These are phyloP conservation scores for Pseudopleuronectes americanus DNA, from an alignment of 2,797 vertebrate species.

Conservation along the genomic window DNA sequence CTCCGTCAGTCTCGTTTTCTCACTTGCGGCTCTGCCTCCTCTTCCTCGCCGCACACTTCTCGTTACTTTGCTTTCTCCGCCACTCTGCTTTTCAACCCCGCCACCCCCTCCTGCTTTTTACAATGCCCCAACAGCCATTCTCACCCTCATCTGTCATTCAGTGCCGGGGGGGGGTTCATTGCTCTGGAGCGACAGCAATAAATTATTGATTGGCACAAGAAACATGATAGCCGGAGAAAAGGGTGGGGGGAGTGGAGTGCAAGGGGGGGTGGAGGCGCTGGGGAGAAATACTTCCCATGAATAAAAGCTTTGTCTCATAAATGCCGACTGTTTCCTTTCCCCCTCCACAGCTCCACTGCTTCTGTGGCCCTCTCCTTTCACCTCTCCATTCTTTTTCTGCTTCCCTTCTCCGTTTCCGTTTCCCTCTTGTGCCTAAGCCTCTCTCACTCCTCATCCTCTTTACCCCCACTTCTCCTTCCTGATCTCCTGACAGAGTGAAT, in stretches of 20 bases:
- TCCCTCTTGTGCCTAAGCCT: slow-evolving; percentile 8
- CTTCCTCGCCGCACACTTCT: slow-evolving; percentile 29
- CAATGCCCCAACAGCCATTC: slow-evolving; percentile 55
- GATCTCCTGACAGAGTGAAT: slow-evolving; percentile 69
- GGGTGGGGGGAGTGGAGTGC: slow-evolving; percentile 34
- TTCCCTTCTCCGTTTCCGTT: slow-evolving; percentile 6
- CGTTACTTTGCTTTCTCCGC: slow-evolving; percentile 31
- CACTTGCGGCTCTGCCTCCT: slow-evolving; percentile 26
- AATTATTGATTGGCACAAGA: slow-evolving; percentile 79
- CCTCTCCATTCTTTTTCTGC: background rate
- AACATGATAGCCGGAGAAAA: slow-evolving; percentile 74
- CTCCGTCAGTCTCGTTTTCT: slow-evolving; percentile 18
- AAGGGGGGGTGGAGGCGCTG: slow-evolving; percentile 1
- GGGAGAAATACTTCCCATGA: slow-evolving; percentile 26
- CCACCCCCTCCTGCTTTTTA: slow-evolving; percentile 41
- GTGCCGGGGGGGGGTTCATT: slow-evolving; percentile 57
- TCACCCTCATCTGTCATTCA: slow-evolving; percentile 75
- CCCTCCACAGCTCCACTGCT: background rate
- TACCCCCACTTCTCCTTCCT: slow-evolving; percentile 28
- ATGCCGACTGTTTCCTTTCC: slow-evolving; percentile 13
- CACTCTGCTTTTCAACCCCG: slow-evolving; percentile 9
- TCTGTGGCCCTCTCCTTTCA: slow-evolving; percentile 9
- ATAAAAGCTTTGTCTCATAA: slow-evolving; percentile 54
- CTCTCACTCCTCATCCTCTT: slow-evolving; percentile 24
- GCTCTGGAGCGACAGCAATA: slow-evolving; percentile 69